A percentile compares a stretch with the other conserved stretches of the same genome.
Conservation (phyloP, 2,888 invertebrate genomes). For the Mythimna lalbum region DNA sequence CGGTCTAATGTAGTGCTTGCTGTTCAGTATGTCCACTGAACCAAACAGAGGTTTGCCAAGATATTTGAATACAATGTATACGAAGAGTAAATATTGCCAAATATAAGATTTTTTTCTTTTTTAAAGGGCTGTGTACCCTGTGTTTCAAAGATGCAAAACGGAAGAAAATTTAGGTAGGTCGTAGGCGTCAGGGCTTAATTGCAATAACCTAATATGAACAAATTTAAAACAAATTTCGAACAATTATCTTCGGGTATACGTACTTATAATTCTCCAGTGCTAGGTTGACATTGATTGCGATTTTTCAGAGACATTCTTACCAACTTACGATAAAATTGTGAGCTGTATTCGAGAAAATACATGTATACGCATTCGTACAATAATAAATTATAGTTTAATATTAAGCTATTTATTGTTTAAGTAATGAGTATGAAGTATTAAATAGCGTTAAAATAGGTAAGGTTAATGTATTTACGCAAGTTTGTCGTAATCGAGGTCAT, state of each 20-base stretch:
- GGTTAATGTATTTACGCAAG: slow-evolving; percentile 75
- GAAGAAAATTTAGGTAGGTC: background rate
- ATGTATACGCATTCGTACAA: slow-evolving; percentile 90
- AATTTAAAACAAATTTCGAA: background rate
- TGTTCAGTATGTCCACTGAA: too few relatives aligned
- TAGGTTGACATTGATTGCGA: slow-evolving; percentile 25
- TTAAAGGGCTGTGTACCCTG: background rate
- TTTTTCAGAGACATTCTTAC: slow-evolving; percentile 49
- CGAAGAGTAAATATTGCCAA: slow-evolving; percentile 14
- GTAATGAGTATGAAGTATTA: slow-evolving; percentile 80
- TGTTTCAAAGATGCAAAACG: background rate
- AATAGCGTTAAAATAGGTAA: slow-evolving; percentile 67
- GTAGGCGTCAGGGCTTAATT: slow-evolving; percentile 37
- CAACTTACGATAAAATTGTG: slow-evolving; percentile 73
- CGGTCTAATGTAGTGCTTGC: too few relatives aligned
- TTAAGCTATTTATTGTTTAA: slow-evolving; percentile 87
- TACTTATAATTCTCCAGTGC: slow-evolving; percentile 12
- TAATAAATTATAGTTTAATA: slow-evolving; percentile 84
- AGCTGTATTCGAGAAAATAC: slow-evolving; percentile 87
- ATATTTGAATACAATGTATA: slow-evolving; percentile 28
- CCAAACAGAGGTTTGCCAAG: background rate
- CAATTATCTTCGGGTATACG: slow-evolving; percentile 16
- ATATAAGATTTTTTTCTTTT: background rate
- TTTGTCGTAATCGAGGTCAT: slow-evolving; percentile 60
- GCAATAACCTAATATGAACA: background rate